Evolutionary conservation across 2,113 vertebrate species (phyloP).

Genomic region (Pungitius pungitius): DNA sequence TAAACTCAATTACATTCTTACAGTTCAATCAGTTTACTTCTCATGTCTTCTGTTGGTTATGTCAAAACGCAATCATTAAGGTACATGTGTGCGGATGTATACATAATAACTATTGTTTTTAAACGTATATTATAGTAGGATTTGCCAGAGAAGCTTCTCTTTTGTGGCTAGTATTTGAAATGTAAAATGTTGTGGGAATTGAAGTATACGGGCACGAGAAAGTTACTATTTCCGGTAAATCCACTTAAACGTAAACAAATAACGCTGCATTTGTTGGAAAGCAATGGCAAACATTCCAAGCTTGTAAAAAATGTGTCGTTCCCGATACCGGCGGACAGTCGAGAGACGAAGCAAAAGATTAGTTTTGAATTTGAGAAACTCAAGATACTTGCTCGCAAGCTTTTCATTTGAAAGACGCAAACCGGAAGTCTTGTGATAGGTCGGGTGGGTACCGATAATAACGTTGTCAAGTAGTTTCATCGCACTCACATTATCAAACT

Average conservation of each 20-base stretch:
- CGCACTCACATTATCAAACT: not conserved
- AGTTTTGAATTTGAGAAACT: not conserved
- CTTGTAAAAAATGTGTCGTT: not conserved
- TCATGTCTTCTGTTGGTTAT: not conserved
- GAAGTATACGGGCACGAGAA: not conserved
- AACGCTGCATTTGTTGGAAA: too few relatives aligned
- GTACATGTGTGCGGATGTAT: not conserved
- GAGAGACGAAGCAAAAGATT: not conserved
- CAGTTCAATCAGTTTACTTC: not conserved
- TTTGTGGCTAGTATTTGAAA: not conserved
- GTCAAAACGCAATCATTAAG: not conserved
- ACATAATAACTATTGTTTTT: not conserved
- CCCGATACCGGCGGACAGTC: not conserved
- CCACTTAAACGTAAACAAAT: too few relatives aligned
- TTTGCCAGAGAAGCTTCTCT: not conserved
- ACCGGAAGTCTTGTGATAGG: constrained; percentile 20
- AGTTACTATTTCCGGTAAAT: constrained; percentile 1
- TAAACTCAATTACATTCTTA: not conserved
- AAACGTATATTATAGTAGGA: not conserved
- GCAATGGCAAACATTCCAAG: not conserved
- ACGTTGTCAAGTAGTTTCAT: not conserved
- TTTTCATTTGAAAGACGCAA: not conserved
- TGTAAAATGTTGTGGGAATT: not conserved
- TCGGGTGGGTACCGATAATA: not conserved
- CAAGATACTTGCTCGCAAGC: fast-evolving